A percentile compares a stretch with the other conserved stretches of the same genome.
phyloP scores from a whole-genome alignment of 2,113 vertebrate genomes.

The Sus scrofa region DNA sequence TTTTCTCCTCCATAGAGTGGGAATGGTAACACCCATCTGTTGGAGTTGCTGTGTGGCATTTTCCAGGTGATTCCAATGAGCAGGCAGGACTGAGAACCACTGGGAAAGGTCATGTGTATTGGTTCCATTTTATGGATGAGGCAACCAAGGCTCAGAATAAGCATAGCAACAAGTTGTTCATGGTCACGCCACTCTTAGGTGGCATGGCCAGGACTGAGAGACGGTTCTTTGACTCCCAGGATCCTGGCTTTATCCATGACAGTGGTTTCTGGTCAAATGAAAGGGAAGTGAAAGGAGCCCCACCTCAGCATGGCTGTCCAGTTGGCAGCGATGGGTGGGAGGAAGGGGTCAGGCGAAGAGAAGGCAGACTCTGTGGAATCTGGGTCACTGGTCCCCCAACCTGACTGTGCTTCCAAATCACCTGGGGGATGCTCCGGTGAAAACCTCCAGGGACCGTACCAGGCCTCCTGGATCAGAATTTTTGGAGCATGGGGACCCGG shows the following conservation, averaged over 20 bases:
- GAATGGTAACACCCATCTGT: not conserved
- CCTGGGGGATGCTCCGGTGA: not conserved
- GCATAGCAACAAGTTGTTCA: not conserved
- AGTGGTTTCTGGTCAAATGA: not conserved
- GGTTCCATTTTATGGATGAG: not conserved
- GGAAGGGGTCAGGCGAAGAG: not conserved
- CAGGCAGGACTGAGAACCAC: not conserved
- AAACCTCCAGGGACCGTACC: not conserved
- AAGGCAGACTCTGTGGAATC: not conserved
- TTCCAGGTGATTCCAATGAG: not conserved
- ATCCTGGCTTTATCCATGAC: not conserved
- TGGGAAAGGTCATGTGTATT: not conserved
- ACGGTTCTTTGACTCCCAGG: not conserved
- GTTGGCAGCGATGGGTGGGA: not conserved
- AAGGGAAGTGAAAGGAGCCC: not conserved
- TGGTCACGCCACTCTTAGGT: no score
- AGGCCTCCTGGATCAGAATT: constrained; percentile 8
- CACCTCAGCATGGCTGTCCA: not conserved
- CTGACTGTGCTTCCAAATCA: not conserved
- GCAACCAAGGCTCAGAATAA: not conserved
- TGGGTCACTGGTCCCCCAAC: constrained; percentile 51
- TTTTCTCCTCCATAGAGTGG: not conserved
- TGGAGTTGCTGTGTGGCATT: not conserved
- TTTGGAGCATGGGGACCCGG: constrained; percentile 3
- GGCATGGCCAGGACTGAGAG: not conserved